phyloP scores from a whole-genome alignment of 2,797 vertebrate species.

The Muscicapa striata region DNA sequence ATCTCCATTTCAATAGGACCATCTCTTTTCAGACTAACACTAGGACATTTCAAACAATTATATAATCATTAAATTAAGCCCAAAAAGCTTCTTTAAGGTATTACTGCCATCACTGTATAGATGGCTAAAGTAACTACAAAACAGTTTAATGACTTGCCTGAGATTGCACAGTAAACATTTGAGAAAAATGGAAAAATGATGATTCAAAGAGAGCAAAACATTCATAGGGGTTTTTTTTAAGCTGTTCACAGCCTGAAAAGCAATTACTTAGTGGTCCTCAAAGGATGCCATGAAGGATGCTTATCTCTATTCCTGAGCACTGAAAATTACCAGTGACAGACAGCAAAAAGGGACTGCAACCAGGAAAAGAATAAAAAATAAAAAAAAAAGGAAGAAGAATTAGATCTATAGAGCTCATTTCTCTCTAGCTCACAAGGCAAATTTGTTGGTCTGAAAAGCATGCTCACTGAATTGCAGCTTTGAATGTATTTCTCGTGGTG shows the following conservation, averaged over 20 bases:
- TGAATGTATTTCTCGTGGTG: slow-evolving; percentile 55
- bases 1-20: not conserved
- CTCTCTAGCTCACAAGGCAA: slow-evolving; percentile 45
- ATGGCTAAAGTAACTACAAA: slow-evolving; percentile 6
- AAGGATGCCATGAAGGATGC: slow-evolving; percentile 22
- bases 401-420: not conserved
- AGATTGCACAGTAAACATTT: not conserved
- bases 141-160: slow-evolving; percentile 8
- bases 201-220: slow-evolving; percentile 16
- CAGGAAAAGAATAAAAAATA: not conserved
- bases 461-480: slow-evolving; percentile 26
- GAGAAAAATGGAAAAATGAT: slow-evolving; percentile 2
- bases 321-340: not conserved
- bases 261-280: slow-evolving; percentile 31
- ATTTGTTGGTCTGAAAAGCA: slow-evolving; percentile 40
- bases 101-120: not conserved
- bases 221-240: not conserved
- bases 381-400: not conserved
- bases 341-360: not conserved
- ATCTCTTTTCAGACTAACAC: not conserved
- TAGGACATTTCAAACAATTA: not conserved
- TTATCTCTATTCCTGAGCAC: not conserved
- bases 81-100: slow-evolving; percentile 1
- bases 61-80: slow-evolving; percentile 37
- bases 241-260: slow-evolving; percentile 14